Conservation (phyloP, 2,797 vertebrate species). For the Darevskia nairensis region DNA sequence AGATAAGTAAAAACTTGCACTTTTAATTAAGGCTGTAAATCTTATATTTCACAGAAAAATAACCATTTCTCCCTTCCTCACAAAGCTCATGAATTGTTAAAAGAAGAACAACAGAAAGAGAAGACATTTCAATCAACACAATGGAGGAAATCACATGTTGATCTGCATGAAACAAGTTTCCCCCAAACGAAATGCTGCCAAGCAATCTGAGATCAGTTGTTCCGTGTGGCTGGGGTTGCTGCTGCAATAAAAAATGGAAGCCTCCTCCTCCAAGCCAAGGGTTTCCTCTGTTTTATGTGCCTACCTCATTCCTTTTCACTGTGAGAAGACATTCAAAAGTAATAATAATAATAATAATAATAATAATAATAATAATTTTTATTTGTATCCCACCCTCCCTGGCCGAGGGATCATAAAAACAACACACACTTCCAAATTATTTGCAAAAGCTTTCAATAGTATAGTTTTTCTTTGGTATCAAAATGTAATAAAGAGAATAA, state of each 20-base stretch:
- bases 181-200: conserved; percentile 45
- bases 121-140: fast-evolving
- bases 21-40: background rate
- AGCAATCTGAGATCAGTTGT: background rate
- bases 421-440: background rate
- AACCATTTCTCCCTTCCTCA: background rate
- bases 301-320: background rate
- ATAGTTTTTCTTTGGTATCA: background rate
- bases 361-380: no score
- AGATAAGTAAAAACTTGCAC: background rate
- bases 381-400: no score
- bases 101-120: conserved; percentile 12
- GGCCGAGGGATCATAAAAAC: no score
- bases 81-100: conserved; percentile 71
- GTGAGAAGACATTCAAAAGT: background rate
- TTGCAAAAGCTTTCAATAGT: background rate
- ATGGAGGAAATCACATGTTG: fast-evolving
- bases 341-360: no score
- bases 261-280: no score
- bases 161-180: fast-evolving
- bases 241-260: background rate
- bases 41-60: background rate
- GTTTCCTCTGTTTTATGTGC: background rate
- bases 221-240: background rate
- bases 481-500: background rate